Evolutionary conservation across 2,113 vertebrate genomes (phyloP).

Genomic region (Etia nguti): DNA sequence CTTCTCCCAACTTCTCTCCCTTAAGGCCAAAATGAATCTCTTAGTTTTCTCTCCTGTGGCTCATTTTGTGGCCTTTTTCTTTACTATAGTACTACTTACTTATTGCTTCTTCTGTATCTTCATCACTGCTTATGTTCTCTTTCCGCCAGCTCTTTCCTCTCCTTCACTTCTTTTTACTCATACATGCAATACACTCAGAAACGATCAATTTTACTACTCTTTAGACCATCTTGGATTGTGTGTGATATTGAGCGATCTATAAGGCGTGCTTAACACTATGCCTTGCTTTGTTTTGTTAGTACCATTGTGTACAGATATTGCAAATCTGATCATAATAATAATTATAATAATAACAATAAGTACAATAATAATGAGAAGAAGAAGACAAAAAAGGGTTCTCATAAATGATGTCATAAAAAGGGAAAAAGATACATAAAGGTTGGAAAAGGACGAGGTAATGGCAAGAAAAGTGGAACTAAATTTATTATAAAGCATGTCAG

Average conservation of each 20-base stretch:
- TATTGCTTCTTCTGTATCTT: not conserved
- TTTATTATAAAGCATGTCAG: constrained; percentile 3
- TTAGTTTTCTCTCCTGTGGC: not conserved
- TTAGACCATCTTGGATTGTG: not conserved
- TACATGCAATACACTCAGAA: not conserved
- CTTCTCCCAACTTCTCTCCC: not conserved
- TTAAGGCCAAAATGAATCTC: not conserved
- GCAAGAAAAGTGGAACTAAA: not conserved
- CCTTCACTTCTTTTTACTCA: not conserved
- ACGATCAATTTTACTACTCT: not conserved
- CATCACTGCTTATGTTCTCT: not conserved
- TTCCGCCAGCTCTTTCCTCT: not conserved
- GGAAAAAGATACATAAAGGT: not conserved
- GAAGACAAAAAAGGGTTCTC: not conserved
- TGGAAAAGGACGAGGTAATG: not conserved
- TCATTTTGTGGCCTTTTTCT: not conserved
- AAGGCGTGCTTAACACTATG: not conserved
- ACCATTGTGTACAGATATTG: not conserved
- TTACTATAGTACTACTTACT: not conserved
- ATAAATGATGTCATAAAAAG: not conserved
- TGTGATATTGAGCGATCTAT: not conserved
- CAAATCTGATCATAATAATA: not conserved
- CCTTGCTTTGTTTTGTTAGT: not conserved
- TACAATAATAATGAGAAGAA: not conserved
- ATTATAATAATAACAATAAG: not conserved